phyloP scores from a whole-genome alignment of 2,113 vertebrate species.

The Amblyornis subalaris region DNA sequence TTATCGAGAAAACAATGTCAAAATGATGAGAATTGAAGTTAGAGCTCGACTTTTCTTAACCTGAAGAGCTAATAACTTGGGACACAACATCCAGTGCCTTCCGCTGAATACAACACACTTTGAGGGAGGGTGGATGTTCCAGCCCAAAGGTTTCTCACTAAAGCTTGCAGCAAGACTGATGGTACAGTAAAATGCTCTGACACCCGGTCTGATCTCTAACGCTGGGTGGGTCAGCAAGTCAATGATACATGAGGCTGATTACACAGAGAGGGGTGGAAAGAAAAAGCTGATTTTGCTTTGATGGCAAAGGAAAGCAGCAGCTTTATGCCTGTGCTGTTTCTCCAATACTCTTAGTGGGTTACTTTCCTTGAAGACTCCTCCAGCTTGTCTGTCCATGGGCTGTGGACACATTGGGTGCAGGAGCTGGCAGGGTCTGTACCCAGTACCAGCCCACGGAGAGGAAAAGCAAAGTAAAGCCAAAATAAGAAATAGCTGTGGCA shows the following conservation, averaged over 20 bases:
- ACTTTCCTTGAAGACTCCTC: neutral
- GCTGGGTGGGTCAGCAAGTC: neutral
- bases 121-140: neutral
- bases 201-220: neutral
- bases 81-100: accelerated
- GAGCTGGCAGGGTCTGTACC: neutral
- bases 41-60: neutral
- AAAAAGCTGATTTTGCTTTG: neutral
- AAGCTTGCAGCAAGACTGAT: neutral
- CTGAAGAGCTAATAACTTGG: neutral
- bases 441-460: neutral
- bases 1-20: neutral
- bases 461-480: neutral
- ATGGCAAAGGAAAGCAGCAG: neutral
- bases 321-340: neutral
- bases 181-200: neutral
- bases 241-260: accelerated
- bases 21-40: neutral
- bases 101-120: accelerated
- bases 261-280: neutral
- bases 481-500: neutral
- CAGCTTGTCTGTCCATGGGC: neutral
- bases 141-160: neutral
- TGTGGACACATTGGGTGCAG: accelerated
- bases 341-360: neutral